Evolutionary conservation across 1,140 invertebrate genomes (phyloP).

Genomic region (Polypedilum vanderplanki): DNA sequence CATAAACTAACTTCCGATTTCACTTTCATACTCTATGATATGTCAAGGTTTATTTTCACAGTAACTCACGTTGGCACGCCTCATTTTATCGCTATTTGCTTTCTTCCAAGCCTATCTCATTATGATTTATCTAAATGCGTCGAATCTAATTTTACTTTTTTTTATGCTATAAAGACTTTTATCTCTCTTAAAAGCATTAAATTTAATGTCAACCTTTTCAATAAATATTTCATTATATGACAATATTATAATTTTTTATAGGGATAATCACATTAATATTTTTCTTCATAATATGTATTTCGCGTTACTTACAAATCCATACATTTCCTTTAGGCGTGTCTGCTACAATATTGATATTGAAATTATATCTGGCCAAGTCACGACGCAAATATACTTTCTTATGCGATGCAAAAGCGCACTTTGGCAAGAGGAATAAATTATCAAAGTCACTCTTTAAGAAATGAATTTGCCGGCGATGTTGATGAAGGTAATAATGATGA

Average conservation of each 20-base stretch:
- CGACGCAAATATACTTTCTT: slow-evolving; percentile 5
- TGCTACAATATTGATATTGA: slow-evolving; percentile 25
- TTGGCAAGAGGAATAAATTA: slow-evolving; percentile 12
- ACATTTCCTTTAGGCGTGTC: slow-evolving; percentile 28
- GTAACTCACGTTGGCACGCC: background rate
- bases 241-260: too few species aligned
- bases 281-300: background rate
- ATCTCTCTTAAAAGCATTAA: too few species aligned
- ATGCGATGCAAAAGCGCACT: slow-evolving; percentile 14
- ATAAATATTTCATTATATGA: too few species aligned
- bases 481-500: background rate
- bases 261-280: too few species aligned
- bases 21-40: background rate
- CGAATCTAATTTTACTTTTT: too few species aligned
- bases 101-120: background rate
- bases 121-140: too few species aligned
- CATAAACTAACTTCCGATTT: slow-evolving; percentile 24
- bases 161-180: too few species aligned
- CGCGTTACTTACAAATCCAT: slow-evolving; percentile 11
- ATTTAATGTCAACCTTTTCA: too few species aligned
- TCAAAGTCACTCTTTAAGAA: slow-evolving; percentile 15
- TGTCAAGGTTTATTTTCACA: slow-evolving; percentile 20
- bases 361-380: slow-evolving; percentile 23
- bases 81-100: background rate
- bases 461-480: background rate